Evolutionary conservation across 1,140 invertebrate species (phyloP), one percentile per base, ranked within the genome.

Genomic region (Leucophenga varia): DNA sequence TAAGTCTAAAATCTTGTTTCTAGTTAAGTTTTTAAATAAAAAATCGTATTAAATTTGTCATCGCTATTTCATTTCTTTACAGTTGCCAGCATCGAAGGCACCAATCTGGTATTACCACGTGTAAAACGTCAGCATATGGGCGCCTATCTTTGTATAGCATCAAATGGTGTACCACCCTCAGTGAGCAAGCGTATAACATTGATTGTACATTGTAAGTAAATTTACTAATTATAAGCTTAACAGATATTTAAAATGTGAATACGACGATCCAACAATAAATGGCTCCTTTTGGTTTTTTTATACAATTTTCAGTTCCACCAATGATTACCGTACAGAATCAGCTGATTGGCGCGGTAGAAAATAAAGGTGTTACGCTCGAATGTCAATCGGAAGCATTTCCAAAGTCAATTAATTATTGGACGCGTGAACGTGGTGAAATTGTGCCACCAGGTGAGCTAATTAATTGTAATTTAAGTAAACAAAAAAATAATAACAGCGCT

Each of bases 41-140:
- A n/a, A n/a, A n/a, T n/a, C n/a, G n/a, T n/a, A n/a, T n/a, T n/a
- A n/a, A n/a, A n/a, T n/a, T n/a, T n/a, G n/a, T n/a, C n/a, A n/a
- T n/a, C n/a, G n/a, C n/a, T n/a, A n/a, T n/a, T n/a, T n/a, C n/a
- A n/a, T 57, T 52, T 19, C 49, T 46, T 82, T 81, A n/a, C 77
- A 87, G 87, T 84, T 17, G 47, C 73, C 12, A 82, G 77, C 42
- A 79, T 90, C 14, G 88, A 92, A 52, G 90, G 90, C 3, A 79
- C 86, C 25, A 78, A 85, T 34, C 80, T 94, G 59, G 86, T 89
- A 59, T 86, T 95, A 61, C 87, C 83, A 22, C 82, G 86, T 69
- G 89, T 93, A 9, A 90, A 85, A 55, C 81, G 91, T 20, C 82
- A 89, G 13, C 89, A 94, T 61, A 95, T 94, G 84, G 91, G 91